Percentiles rank a stretch among this genome's conserved stretches.
Evolutionary conservation across 2,888 invertebrate species (phyloP).

Genomic region (Aphidius colemani): DNA sequence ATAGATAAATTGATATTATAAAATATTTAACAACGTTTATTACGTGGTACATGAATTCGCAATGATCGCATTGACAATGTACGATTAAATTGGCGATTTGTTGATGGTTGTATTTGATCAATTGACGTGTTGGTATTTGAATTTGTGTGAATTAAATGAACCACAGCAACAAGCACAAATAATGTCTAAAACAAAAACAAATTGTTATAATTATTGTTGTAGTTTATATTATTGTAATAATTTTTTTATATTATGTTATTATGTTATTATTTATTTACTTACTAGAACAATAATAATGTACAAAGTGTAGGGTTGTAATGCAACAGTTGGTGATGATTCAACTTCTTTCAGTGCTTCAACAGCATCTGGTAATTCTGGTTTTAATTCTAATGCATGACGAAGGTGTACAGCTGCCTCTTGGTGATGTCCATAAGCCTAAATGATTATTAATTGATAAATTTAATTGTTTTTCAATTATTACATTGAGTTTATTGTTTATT

Average conservation of each 20-base stretch:
- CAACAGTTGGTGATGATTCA: slow-evolving; percentile 78
- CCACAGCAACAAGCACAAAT: too few relatives aligned
- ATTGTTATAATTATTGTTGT: too few relatives aligned
- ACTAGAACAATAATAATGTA: slow-evolving; percentile 87
- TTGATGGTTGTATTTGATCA: slow-evolving; percentile 57
- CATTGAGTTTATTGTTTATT: neutral
- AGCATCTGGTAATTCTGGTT: slow-evolving; percentile 86
- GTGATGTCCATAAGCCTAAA: slow-evolving; percentile 80
- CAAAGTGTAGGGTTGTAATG: slow-evolving; percentile 83
- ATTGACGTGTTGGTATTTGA: slow-evolving; percentile 46
- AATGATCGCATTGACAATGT: slow-evolving; percentile 89
- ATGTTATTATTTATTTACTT: slow-evolving; percentile 45
- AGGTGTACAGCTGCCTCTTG: slow-evolving; percentile 85
- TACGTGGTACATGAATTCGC: slow-evolving; percentile 59
- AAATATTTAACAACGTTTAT: slow-evolving; percentile 54
- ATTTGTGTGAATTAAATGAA: neutral
- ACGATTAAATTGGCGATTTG: slow-evolving; percentile 83
- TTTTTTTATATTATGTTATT: neutral
- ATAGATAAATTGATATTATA: slow-evolving; percentile 4
- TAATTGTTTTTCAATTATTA: neutral
- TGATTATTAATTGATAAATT: neutral
- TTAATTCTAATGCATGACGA: slow-evolving; percentile 79
- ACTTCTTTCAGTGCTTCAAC: slow-evolving; percentile 79
- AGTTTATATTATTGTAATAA: too few relatives aligned
- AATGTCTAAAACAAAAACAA: too few relatives aligned